Evolutionary conservation across 2,113 vertebrate genomes (phyloP).

Genomic region (Phyllopteryx taeniolatus): DNA sequence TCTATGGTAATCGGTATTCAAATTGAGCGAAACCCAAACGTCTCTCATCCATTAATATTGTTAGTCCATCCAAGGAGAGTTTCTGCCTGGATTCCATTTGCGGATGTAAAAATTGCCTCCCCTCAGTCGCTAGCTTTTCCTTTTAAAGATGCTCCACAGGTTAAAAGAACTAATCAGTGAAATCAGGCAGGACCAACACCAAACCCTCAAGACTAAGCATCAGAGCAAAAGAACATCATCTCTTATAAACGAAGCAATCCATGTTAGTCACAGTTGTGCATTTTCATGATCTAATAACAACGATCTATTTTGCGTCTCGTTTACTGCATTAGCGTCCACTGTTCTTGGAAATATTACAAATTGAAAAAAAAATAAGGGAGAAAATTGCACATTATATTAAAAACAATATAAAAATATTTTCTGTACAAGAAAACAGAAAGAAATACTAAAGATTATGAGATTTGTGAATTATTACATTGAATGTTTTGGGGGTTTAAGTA

Average conservation of each 20-base stretch:
- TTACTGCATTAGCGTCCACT: not conserved
- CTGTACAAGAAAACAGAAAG: not conserved
- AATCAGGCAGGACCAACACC: no score
- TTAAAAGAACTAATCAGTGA: no score
- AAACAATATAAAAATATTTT: not conserved
- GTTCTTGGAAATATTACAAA: not conserved
- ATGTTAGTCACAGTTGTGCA: not conserved
- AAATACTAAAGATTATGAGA: no score
- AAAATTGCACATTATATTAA: not conserved
- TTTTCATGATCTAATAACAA: not conserved
- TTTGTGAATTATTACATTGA: no score
- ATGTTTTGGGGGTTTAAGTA: no score
- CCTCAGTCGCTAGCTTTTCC: not conserved
- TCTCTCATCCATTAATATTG: no score
- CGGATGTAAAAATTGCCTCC: not conserved
- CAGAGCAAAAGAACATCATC: not conserved
- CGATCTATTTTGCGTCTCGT: not conserved
- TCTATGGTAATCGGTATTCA: not conserved
- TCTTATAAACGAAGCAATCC: not conserved
- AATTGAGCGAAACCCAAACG: not conserved
- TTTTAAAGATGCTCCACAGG: no score
- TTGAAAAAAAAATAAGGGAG: not conserved
- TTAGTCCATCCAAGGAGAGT: no score
- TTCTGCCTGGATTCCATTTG: no score
- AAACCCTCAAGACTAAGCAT: no score